Percentiles rank a stretch among this genome's conserved stretches.
These are phyloP conservation scores for Sarcophaga subvicina DNA, from an alignment of 2,888 invertebrate species.

Conservation along the genomic window DNA sequence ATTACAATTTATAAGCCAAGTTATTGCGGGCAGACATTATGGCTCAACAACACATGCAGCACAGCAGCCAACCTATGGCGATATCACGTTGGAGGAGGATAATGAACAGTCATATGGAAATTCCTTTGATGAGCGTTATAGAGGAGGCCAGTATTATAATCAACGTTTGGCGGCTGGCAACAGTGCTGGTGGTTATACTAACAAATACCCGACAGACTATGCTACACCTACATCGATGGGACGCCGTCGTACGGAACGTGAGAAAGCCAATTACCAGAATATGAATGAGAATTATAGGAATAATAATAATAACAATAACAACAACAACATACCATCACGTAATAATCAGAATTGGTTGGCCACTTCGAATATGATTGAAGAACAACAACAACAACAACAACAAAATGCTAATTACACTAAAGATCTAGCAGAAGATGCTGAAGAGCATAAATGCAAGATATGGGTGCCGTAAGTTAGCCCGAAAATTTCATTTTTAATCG, in stretches of 20 bases:
- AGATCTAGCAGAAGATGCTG: background rate
- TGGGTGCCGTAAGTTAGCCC: slow-evolving; percentile 78
- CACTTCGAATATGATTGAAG: slow-evolving; percentile 42
- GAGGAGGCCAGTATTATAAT: background rate
- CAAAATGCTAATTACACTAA: slow-evolving; percentile 23
- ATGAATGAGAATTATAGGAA: slow-evolving; percentile 7
- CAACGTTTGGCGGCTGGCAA: background rate
- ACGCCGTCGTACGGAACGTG: slow-evolving; percentile 13
- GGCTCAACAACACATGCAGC: too few relatives aligned
- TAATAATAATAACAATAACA: slow-evolving; percentile 1
- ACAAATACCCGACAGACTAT: slow-evolving; percentile 1
- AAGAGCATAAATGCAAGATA: slow-evolving; percentile 74
- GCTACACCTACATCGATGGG: background rate
- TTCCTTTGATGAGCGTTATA: slow-evolving; percentile 14
- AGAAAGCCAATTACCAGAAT: slow-evolving; percentile 39
- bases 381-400: background rate
- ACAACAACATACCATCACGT: background rate
- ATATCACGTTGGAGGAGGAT: slow-evolving; percentile 37
- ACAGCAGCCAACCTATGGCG: slow-evolving; percentile 38
- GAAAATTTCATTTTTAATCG: too few relatives aligned
- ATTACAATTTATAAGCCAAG: background rate
- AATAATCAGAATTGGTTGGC: slow-evolving; percentile 30
- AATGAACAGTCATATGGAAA: slow-evolving; percentile 25
- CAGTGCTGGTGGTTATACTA: background rate
- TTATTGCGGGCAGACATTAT: slow-evolving; percentile 26